Percentiles rank a stretch among this genome's conserved stretches.
Evolutionary conservation across 1,140 invertebrate genomes (phyloP).

Genomic region (roundworm (Caenorhabditis elegans)): DNA sequence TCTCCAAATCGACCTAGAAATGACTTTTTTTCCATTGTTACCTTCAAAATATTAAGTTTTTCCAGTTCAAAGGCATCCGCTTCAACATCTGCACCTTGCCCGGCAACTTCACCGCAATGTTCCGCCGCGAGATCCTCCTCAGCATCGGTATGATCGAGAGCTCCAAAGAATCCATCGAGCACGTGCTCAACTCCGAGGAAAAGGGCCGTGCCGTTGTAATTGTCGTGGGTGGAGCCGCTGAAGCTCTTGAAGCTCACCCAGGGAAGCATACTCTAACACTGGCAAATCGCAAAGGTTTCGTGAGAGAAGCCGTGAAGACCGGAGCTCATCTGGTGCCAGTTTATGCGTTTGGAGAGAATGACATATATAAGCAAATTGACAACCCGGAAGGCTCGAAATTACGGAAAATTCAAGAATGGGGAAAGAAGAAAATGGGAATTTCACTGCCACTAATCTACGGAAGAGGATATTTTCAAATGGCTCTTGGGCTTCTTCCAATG

Average conservation of each 20-base stretch:
- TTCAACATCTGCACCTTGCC: conserved; percentile 73
- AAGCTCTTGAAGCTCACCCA: conserved; percentile 68
- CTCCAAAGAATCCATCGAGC: conserved; percentile 53
- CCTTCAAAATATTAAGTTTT: too few species aligned
- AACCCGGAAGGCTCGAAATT: conserved; percentile 76
- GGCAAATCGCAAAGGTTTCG: conserved; percentile 67
- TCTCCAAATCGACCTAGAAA: too few species aligned
- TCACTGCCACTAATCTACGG: conserved; percentile 73
- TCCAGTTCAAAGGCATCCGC: conserved; percentile 13
- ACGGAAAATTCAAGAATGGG: conserved; percentile 72
- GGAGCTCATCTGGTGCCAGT: conserved; percentile 70
- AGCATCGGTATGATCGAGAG: conserved; percentile 53
- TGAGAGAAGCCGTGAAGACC: conserved; percentile 66
- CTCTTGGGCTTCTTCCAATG: conserved; percentile 79
- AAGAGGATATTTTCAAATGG: conserved; percentile 35
- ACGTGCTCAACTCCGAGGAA: conserved; percentile 74
- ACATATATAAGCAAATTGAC: conserved; percentile 78
- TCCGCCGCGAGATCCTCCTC: conserved; percentile 77
- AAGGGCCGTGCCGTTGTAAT: conserved; percentile 52
- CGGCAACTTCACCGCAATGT: conserved; percentile 71
- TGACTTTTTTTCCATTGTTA: too few species aligned
- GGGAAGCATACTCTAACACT: conserved; percentile 64
- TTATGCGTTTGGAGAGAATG: conserved; percentile 85
- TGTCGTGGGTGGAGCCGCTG: conserved; percentile 66
- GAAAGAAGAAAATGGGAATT: conserved; percentile 41